phyloP scores from a whole-genome alignment of 2,888 invertebrate species.

The Melangyna quadrimaculata region DNA sequence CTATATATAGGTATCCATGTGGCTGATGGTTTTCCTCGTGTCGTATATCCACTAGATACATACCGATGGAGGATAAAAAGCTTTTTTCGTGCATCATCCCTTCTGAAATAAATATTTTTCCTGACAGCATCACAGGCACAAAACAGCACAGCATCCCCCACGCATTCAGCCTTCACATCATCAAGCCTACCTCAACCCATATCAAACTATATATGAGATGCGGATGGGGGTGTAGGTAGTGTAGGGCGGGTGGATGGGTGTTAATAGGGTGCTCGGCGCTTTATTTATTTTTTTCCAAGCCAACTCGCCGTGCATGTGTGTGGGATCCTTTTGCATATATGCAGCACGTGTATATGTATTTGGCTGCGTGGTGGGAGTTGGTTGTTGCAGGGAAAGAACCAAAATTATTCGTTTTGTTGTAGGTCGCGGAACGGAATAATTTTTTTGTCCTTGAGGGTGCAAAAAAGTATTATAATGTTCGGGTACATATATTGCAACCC shows the following conservation, averaged over 20 bases:
- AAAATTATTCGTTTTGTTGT: slow-evolving; percentile 53
- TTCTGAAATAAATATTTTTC: slow-evolving; percentile 24
- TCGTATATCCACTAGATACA: slow-evolving; percentile 29
- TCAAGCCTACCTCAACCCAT: slow-evolving; percentile 60
- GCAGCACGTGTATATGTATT: neutral
- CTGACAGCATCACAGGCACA: slow-evolving; percentile 11
- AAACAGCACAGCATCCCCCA: slow-evolving; percentile 12
- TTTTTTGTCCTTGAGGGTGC: slow-evolving; percentile 62
- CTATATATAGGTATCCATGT: neutral
- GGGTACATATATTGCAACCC: slow-evolving; percentile 44
- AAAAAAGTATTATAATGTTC: slow-evolving; percentile 27
- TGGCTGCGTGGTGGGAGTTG: neutral
- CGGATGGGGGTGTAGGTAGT: neutral
- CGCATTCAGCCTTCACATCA: slow-evolving; percentile 46
- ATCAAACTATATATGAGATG: slow-evolving; percentile 1
- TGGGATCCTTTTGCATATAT: neutral
- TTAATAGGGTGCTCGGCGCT: slow-evolving; percentile 18
- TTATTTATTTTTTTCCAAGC: slow-evolving; percentile 30
- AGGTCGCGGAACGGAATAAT: slow-evolving; percentile 64
- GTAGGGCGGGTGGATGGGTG: slow-evolving; percentile 12
- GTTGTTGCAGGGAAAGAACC: neutral
- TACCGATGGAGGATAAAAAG: slow-evolving; percentile 54
- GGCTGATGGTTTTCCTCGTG: slow-evolving; percentile 2
- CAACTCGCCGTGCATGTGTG: slow-evolving; percentile 11
- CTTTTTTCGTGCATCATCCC: slow-evolving; percentile 57